Evolutionary conservation across 2,888 invertebrate genomes (phyloP), one percentile per base, ranked within the genome.

Genomic region (Andrena trimmerana): DNA sequence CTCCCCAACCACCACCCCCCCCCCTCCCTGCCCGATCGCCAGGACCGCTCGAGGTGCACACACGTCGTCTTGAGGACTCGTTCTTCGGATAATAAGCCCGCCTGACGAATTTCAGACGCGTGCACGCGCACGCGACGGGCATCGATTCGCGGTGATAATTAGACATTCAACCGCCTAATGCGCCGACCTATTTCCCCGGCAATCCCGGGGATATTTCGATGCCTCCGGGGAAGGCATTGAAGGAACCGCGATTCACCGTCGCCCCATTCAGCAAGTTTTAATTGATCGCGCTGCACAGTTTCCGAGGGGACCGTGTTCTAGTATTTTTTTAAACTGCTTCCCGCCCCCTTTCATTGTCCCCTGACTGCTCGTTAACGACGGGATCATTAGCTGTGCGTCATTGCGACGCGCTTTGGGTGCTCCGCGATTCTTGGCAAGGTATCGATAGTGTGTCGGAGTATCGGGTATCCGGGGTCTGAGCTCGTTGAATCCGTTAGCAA

Each of bases 21-120:
- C 16, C 50, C 8, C 70, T 50, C 48, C 42, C 62, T 27, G 59
- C 31, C 10, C 5, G 24, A 29, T n/a, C 29, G 29, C 48, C 60
- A 52, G 63, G 42, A 62, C 83, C 33, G 54, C 48, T 54, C 42
- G 27, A 62, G 31, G 52, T 24, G 59, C 65, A 33, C 62, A 50
- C 68, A n/a, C 62, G 29, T 42, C 63, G 42, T 72, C 67, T 68
- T 65, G 24, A 50, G 50, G 54, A 57, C 20, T 29, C 2, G 48
- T 6, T 27, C 4, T n/a, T 20, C 10, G 60, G 24, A 76, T 63
- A 33, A 67, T 66, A 59, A 76, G 48, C 20, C 70, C n/a, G 24
- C 4, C 7, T 60, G 59, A 81, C 24, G 63, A 76, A 82, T 75
- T 81, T 68, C 33, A 68, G 29, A 31, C 16, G n/a, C 24, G 36